Percentiles rank a stretch among this genome's conserved stretches.
These are phyloP conservation scores for Seriola rivoliana DNA, from an alignment of 2,113 vertebrate species.

Conservation along the genomic window DNA sequence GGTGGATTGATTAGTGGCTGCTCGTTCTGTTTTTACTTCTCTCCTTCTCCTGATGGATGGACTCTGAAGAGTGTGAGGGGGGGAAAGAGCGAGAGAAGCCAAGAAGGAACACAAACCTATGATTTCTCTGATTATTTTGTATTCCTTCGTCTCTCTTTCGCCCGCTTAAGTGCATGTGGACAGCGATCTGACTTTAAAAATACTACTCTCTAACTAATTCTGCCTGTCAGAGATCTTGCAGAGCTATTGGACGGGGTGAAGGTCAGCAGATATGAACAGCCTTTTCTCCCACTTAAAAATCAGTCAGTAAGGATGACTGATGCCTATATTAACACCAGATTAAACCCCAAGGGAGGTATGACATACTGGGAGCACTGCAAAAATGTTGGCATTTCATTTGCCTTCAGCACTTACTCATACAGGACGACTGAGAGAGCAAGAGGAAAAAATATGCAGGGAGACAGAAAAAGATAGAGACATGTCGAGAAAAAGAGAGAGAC, in stretches of 20 bases:
- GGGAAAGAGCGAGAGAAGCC: background rate
- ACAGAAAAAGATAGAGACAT: conserved; percentile 6
- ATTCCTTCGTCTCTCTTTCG: background rate
- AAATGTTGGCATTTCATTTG: conserved; percentile 44
- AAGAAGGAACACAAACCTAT: background rate
- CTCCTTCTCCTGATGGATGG: conserved; percentile 46
- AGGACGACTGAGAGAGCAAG: conserved; percentile 7
- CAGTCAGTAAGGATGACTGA: conserved; percentile 42
- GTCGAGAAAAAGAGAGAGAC: background rate
- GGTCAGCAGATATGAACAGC: conserved; percentile 23
- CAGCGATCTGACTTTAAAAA: background rate
- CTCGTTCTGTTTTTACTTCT: conserved; percentile 52
- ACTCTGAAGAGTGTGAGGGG: background rate
- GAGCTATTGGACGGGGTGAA: conserved; percentile 21
- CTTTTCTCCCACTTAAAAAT: conserved; percentile 29
- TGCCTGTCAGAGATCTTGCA: background rate
- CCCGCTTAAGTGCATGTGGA: background rate
- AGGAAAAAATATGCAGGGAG: background rate
- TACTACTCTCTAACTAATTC: background rate
- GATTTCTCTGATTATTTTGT: conserved; percentile 23
- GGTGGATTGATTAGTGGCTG: conserved; percentile 55
- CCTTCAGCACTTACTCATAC: conserved; percentile 31
- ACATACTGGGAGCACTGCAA: background rate
- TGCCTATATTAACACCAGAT: conserved; percentile 44
- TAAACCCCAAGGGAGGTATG: conserved; percentile 21